phyloP scores from a whole-genome alignment of 1,140 invertebrate genomes.

The Saccostrea glomerata region DNA sequence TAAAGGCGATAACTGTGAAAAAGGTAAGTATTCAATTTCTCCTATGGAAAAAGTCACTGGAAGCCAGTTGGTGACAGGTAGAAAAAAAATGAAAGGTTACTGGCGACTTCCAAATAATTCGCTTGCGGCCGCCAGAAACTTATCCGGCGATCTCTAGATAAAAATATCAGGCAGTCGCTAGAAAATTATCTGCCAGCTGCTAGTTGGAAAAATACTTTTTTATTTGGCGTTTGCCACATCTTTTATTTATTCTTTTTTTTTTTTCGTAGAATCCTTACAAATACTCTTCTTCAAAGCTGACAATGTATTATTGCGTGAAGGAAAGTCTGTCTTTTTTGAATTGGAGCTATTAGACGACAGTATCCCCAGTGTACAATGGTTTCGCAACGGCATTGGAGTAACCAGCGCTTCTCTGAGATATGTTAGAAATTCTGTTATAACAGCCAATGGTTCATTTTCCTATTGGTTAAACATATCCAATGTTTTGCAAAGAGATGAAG shows the following conservation, averaged over 20 bases:
- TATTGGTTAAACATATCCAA: neutral
- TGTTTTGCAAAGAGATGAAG: neutral
- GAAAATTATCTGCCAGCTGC: too few relatives aligned
- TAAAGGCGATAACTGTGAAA: too few relatives aligned
- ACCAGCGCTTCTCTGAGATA: neutral
- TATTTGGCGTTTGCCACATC: too few relatives aligned
- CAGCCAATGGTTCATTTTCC: neutral
- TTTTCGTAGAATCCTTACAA: neutral
- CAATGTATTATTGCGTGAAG: neutral
- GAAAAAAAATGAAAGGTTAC: too few relatives aligned
- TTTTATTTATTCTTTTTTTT: neutral
- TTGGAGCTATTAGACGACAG: neutral
- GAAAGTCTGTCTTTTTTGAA: neutral
- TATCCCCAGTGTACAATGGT: neutral
- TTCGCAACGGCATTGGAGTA: neutral
- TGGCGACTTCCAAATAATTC: too few relatives aligned
- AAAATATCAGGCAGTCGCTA: too few relatives aligned
- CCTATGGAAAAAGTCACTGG: too few relatives aligned
- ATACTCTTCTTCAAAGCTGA: neutral
- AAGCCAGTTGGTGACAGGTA: too few relatives aligned
- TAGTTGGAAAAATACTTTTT: too few relatives aligned
- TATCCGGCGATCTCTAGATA: too few relatives aligned
- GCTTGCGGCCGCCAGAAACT: too few relatives aligned
- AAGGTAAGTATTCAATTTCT: too few relatives aligned
- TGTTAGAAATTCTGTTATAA: neutral